Evolutionary conservation across 1,140 invertebrate genomes (phyloP), one percentile per base, ranked within the genome.

Genomic region (Charaxes varanes): DNA sequence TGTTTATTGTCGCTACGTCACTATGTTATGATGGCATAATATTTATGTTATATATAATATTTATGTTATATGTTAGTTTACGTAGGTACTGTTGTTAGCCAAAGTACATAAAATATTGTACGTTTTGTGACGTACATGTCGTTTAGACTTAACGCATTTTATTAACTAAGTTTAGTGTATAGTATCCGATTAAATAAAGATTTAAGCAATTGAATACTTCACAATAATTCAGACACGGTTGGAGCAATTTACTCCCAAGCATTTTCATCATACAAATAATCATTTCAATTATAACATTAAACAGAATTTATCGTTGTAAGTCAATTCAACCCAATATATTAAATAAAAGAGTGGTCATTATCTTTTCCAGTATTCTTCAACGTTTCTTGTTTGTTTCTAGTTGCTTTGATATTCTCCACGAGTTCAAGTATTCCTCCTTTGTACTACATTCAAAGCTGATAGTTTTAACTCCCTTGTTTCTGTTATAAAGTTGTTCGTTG

Each of bases 291-390:
- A n/a, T n/a, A n/a, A n/a, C n/a, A n/a, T n/a, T n/a, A n/a, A n/a
- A n/a, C n/a, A n/a, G n/a, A n/a, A 38, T 38, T 28, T 10, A 11
- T 24, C 36, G 24, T 38, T 38, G 28, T 3, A 13, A 28, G 23
- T 28, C 16, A 34, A 34, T 19, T 34, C 3, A 1, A 3, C 10
- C 5, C n/a, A 11, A n/a, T 26, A 23, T 36, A 23, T 14, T 26
- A 36, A 26, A 36, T 17, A 36, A 36, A 36, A 26, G 22, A 36
- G 17, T 26, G 2, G 34, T 26, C 22, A 36, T 36, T 36, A 26
- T 36, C 34, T 24, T 1, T 5, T 11, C 7, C 22, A 8, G 16
- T 13, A 15, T 26, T 17, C 22, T 6, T 4, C 7, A 15, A 23
- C 6, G 8, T n/a, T 5, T n/a, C n/a, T n/a, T n/a, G 10, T 36